Evolutionary conservation across 2,113 vertebrate genomes (phyloP).

Genomic region (Dasyprocta punctata): DNA sequence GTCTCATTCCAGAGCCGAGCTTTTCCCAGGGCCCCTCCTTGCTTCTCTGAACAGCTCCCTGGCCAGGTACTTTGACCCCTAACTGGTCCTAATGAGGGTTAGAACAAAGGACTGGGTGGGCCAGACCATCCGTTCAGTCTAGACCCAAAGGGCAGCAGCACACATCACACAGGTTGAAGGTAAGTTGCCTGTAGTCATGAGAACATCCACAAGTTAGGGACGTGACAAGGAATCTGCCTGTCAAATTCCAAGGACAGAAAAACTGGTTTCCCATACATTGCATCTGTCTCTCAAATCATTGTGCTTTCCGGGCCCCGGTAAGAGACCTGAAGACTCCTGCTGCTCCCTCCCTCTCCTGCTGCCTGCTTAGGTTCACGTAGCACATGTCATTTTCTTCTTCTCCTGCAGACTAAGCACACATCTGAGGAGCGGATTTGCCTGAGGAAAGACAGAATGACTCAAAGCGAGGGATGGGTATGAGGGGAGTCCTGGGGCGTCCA

Average conservation of each 20-base stretch:
- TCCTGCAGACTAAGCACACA: neutral
- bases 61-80: neutral
- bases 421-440: neutral
- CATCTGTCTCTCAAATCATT: neutral
- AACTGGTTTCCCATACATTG: neutral
- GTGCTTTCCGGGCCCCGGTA: neutral
- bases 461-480: neutral
- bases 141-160: neutral
- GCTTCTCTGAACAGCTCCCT: neutral
- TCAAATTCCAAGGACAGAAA: neutral
- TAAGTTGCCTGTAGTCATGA: neutral
- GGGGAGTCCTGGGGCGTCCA: neutral
- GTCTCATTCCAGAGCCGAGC: neutral
- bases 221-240: neutral
- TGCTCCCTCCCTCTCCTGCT: neutral
- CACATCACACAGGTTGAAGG: neutral
- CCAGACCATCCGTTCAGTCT: neutral
- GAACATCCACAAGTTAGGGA: neutral
- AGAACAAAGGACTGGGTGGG: neutral
- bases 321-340: neutral
- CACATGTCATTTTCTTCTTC: neutral
- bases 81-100: accelerated
- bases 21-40: neutral
- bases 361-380: neutral
- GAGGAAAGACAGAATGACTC: too few species aligned